Base-by-base conservation (phyloP, 2,888 invertebrate species). In the Entomobrya proxima region DNA sequence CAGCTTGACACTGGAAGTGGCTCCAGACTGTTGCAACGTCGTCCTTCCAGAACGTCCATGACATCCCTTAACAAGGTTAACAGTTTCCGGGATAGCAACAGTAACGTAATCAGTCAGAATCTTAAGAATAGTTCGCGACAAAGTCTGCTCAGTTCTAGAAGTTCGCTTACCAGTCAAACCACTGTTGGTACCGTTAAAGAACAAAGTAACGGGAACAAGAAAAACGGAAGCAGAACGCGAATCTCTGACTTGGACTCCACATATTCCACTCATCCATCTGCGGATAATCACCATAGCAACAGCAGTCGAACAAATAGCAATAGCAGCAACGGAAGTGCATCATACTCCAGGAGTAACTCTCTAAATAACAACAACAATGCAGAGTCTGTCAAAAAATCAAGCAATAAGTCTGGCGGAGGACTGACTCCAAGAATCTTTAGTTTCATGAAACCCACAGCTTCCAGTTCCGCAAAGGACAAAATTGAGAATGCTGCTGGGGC, bases 391-490 rank as follows among this genome's bases (percentile, higher is more conserved):
- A 74, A 75, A 90, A 91, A 91, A 80, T 91, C 92, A 40, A 90
- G 89, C 83, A 24, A 74, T 18, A 88, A 88, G 78, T 90, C 89
- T 82, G 44, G 77, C 30, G 69, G 81, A 27, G 87, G 86, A 9
- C 88, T 88, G 32, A 88, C 88, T 47, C 89, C 88, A 30, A 84
- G 89, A 75, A 88, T 89, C n/a, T 93, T 94, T 84, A 94, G 95
- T 86, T 97, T 97, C 91, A 97, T 97, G 97, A 94, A 96, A 91
- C 97, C 97, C 0, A 97, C 97, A 0, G 95, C 96, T 32, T 95
- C 97, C 11, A 97, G 96, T 88, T 94, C 95, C 37, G 96, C 96
- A 75, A 95, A 96, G 91, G 94, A 94, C 89, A 92, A 90, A 86
- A 67, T 89, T 13, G 90, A 90, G 1, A 74, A 74, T 50, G 74